These are phyloP conservation scores for Coelopa frigida DNA, from an alignment of 1,140 invertebrate genomes.

Conservation along the genomic window DNA sequence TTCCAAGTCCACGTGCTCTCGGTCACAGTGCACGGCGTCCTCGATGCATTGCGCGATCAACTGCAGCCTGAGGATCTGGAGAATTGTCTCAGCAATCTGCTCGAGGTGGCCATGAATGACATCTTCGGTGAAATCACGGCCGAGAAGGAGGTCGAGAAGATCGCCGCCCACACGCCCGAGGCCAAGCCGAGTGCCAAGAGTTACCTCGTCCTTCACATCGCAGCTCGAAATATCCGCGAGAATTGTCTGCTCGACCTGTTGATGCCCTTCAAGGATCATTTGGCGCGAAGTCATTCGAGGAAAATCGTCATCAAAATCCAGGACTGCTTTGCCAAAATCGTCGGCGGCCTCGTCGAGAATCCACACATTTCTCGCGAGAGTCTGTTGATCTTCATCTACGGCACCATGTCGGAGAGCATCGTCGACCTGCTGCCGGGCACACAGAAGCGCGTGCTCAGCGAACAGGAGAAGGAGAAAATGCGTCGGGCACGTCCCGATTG, in stretches of 20 bases:
- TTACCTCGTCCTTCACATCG: constrained; percentile 75
- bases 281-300: constrained; percentile 68
- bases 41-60: constrained; percentile 60
- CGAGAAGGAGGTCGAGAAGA: constrained; percentile 84
- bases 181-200: constrained; percentile 77
- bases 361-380: constrained; percentile 61
- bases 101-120: constrained; percentile 82
- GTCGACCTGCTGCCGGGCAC: constrained; percentile 54
- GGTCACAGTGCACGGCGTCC: constrained; percentile 77
- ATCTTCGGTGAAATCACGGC: constrained; percentile 81
- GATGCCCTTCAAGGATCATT: constrained; percentile 73
- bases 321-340: constrained; percentile 70
- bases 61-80: constrained; percentile 63
- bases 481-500: constrained; percentile 54
- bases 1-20: constrained; percentile 91
- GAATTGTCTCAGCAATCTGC: constrained; percentile 64
- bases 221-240: constrained; percentile 71
- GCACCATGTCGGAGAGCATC: constrained; percentile 71
- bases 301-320: constrained; percentile 74
- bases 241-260: constrained; percentile 69
- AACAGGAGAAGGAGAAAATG: constrained; percentile 49
- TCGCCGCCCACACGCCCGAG: constrained; percentile 71
- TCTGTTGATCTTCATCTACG: constrained; percentile 75
- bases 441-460: constrained; percentile 48
- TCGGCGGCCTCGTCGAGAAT: constrained; percentile 74